phyloP scores from a whole-genome alignment of 2,113 vertebrate genomes.

The Onychorhynchus coronatus region DNA sequence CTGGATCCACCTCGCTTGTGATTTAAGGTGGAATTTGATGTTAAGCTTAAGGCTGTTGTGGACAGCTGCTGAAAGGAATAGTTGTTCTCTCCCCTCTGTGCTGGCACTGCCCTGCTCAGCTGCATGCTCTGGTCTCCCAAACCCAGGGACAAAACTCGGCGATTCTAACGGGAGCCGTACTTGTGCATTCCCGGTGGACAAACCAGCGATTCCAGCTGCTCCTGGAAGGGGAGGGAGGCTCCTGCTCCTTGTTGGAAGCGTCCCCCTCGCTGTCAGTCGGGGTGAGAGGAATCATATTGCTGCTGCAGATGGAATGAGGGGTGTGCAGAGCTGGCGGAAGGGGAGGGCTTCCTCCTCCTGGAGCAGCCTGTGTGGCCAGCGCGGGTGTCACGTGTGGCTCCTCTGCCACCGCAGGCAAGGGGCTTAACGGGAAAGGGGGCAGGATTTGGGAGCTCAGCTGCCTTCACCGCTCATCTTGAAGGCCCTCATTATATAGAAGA shows the following conservation, averaged over 20 bases:
- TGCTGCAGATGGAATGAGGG: background rate
- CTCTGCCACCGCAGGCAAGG: background rate
- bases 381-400: background rate
- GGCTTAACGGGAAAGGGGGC: background rate
- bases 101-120: background rate
- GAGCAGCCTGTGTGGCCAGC: background rate
- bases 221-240: background rate
- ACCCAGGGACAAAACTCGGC: accelerated
- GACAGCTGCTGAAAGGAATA: background rate
- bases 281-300: background rate
- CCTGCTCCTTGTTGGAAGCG: background rate
- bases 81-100: accelerated
- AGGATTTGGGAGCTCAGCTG: background rate
- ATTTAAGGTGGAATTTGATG: background rate
- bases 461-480: background rate
- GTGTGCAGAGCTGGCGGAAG: background rate
- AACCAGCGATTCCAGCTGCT: background rate
- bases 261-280: background rate
- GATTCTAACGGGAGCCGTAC: accelerated
- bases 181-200: accelerated
- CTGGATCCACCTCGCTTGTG: no score
- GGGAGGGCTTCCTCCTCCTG: background rate
- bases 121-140: background rate
- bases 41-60: background rate
- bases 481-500: accelerated